phyloP scores from a whole-genome alignment of 2,888 invertebrate species.

The Altica lythri region DNA sequence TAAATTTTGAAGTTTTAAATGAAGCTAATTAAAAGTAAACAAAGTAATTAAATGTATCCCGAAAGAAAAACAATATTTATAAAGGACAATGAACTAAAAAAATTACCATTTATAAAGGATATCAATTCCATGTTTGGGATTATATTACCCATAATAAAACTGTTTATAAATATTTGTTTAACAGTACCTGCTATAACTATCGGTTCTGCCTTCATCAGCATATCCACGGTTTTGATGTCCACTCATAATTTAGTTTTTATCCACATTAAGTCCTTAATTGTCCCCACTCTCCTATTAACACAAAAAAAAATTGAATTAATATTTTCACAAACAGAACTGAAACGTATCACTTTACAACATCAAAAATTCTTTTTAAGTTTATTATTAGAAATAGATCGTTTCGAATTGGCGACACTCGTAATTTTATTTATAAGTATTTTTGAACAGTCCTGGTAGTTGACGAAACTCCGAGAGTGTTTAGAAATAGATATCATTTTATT shows the following conservation, averaged over 20 bases:
- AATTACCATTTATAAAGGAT: no score
- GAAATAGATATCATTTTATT: conserved; percentile 1
- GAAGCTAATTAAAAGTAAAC: no score
- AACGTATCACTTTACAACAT: neutral
- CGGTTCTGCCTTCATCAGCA: conserved; percentile 31
- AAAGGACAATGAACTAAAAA: no score
- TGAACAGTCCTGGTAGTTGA: conserved; percentile 3
- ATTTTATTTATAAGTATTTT: neutral
- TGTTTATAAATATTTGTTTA: no score
- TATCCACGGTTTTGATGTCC: conserved; percentile 35
- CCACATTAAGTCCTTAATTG: conserved; percentile 18
- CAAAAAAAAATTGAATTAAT: conserved; percentile 4
- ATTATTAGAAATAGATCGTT: conserved; percentile 9
- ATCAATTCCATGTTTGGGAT: no score
- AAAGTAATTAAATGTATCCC: no score
- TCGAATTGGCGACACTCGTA: neutral
- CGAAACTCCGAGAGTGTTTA: neutral
- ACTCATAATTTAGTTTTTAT: conserved; percentile 23
- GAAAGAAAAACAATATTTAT: no score
- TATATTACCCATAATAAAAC: no score
- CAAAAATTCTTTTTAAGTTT: neutral
- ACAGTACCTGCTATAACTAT: conserved; percentile 35
- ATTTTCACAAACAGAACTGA: neutral
- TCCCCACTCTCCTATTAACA: conserved; percentile 8
- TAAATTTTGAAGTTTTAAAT: no score